A percentile compares a stretch with the other conserved stretches of the same genome.
Conservation (phyloP, 2,888 invertebrate species). For the Stenolophus ochropezus region DNA sequence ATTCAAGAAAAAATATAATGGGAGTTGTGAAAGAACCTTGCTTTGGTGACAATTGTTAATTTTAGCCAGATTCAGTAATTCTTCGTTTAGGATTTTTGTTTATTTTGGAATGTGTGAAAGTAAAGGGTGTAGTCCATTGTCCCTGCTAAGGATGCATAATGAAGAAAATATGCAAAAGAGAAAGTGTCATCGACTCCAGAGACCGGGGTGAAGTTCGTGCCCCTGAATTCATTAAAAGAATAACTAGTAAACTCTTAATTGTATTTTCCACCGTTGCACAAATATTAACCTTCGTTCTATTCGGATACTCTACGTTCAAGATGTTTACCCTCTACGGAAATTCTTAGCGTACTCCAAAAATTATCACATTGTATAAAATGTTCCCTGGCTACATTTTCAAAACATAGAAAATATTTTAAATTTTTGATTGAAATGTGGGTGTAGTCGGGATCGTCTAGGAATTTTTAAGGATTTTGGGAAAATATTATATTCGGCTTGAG, state of each 20-base stretch:
- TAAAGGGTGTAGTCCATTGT: background rate
- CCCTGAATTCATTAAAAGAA: constrained; percentile 34
- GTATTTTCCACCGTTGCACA: constrained; percentile 29
- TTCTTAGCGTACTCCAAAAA: too few species aligned
- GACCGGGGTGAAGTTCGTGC: background rate
- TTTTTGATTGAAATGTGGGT: too few species aligned
- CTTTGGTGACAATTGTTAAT: too few species aligned
- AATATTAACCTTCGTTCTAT: constrained; percentile 26
- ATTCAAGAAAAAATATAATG: too few species aligned
- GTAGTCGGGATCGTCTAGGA: too few species aligned
- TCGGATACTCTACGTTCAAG: constrained; percentile 1
- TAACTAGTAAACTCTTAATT: constrained; percentile 41
- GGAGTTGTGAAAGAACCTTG: too few species aligned
- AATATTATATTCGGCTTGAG: too few species aligned
- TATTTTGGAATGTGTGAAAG: background rate
- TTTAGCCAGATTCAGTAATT: too few species aligned
- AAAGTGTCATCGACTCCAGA: background rate
- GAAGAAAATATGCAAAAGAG: background rate
- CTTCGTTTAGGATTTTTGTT: background rate
- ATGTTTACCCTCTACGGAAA: background rate
- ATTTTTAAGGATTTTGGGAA: too few species aligned
- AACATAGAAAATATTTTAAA: too few species aligned
- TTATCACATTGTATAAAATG: too few species aligned
- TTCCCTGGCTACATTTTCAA: too few species aligned
- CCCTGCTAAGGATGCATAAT: background rate